Evolutionary conservation across 2,888 invertebrate genomes (phyloP).

Genomic region (Drosophila mayaguana): DNA sequence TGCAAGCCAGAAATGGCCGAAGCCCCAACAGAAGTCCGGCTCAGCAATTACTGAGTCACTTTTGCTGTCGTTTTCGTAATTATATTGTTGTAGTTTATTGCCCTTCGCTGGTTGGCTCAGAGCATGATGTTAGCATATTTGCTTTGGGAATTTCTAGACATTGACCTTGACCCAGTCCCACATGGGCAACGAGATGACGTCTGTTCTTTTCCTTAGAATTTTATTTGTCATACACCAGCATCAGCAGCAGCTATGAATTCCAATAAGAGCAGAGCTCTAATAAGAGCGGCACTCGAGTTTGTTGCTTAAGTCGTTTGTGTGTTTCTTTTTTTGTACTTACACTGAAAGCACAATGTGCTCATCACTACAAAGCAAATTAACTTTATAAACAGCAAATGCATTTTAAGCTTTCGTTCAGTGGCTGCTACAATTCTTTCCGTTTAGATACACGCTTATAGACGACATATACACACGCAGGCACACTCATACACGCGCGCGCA

Average conservation of each 20-base stretch:
- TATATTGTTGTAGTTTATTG: slow-evolving; percentile 67
- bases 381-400: slow-evolving; percentile 30
- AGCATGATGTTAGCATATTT: slow-evolving; percentile 65
- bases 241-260: not conserved
- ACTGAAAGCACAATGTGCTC: slow-evolving; percentile 36
- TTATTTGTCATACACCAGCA: not conserved
- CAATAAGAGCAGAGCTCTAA: not conserved
- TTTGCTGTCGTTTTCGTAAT: slow-evolving; percentile 44
- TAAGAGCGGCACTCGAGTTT: slow-evolving; percentile 37
- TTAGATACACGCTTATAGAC: slow-evolving; percentile 4
- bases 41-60: slow-evolving; percentile 76
- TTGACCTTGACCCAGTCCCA: slow-evolving; percentile 69
- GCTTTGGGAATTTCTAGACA: slow-evolving; percentile 71
- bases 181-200: slow-evolving; percentile 8
- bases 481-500: not conserved
- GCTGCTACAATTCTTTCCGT: slow-evolving; percentile 5
- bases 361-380: slow-evolving; percentile 24
- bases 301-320: slow-evolving; percentile 64
- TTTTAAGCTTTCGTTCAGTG: slow-evolving; percentile 31
- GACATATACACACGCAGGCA: not conserved
- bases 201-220: slow-evolving; percentile 48
- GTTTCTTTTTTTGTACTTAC: slow-evolving; percentile 52
- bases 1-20: slow-evolving; percentile 68
- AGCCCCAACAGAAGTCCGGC: slow-evolving; percentile 47
- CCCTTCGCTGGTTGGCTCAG: slow-evolving; percentile 64